These are phyloP conservation scores for Drosophila anomelani DNA, from an alignment of 2,888 invertebrate species.

Conservation along the genomic window DNA sequence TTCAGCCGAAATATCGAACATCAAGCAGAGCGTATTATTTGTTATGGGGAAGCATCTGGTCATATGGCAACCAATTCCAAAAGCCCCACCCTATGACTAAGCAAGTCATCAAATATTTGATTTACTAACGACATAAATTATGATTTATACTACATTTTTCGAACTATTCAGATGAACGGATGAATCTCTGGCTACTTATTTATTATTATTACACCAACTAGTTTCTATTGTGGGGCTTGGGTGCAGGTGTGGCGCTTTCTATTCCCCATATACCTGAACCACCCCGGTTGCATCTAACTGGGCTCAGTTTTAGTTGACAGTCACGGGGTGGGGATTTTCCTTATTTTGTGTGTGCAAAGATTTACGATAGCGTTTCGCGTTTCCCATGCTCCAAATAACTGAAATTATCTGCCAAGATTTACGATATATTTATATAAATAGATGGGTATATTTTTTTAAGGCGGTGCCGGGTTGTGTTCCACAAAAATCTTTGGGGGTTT, in stretches of 20 bases:
- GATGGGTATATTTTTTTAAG: neutral
- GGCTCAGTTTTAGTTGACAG: constrained; percentile 3
- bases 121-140: neutral
- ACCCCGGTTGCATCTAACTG: neutral
- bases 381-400: constrained; percentile 20
- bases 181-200: constrained; percentile 1
- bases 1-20: constrained; percentile 1
- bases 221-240: neutral
- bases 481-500: constrained; percentile 14
- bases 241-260: neutral
- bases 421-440: constrained; percentile 14
- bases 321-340: neutral
- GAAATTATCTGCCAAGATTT: constrained; percentile 30
- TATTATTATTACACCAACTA: neutral
- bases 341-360: neutral
- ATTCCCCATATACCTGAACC: neutral
- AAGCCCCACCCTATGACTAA: neutral
- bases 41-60: too few species aligned
- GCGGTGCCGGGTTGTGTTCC: neutral
- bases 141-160: neutral
- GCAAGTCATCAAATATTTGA: constrained; percentile 1
- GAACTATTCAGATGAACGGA: neutral
- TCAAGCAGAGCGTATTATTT: neutral
- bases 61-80: too few species aligned
- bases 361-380: constrained; percentile 19